Evolutionary conservation across 2,888 invertebrate species (phyloP).

Genomic region (Camptogramma bilineatum): DNA sequence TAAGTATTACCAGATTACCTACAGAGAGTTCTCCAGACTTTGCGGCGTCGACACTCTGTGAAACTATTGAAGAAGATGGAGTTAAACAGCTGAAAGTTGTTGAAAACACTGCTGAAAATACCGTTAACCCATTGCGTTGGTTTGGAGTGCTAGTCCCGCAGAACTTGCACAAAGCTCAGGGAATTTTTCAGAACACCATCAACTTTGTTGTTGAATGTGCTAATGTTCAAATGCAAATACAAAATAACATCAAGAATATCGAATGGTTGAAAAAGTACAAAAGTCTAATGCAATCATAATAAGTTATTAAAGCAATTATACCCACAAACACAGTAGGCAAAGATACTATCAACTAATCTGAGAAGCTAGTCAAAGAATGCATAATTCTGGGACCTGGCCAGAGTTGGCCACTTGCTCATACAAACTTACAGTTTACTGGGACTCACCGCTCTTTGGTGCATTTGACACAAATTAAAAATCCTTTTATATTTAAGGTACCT

Average conservation of each 20-base stretch:
- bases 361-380: too few relatives aligned
- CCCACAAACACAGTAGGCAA: too few relatives aligned
- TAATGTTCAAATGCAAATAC: conserved; percentile 88
- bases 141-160: conserved; percentile 95
- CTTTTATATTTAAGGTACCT: too few relatives aligned
- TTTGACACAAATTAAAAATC: too few relatives aligned
- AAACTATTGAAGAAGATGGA: conserved; percentile 71
- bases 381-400: too few relatives aligned
- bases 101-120: conserved; percentile 62
- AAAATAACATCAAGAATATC: conserved; percentile 64
- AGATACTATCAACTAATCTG: too few relatives aligned
- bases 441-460: too few relatives aligned
- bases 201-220: conserved; percentile 88
- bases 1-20: conserved; percentile 89
- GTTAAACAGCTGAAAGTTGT: conserved; percentile 70
- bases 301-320: background rate
- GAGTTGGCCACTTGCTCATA: too few relatives aligned
- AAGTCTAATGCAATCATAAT: conserved; percentile 42
- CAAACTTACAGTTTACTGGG: too few relatives aligned
- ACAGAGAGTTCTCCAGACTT: conserved; percentile 86
- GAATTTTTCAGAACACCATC: conserved; percentile 89
- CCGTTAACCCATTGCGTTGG: conserved; percentile 91
- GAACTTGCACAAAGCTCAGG: conserved; percentile 90
- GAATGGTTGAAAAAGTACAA: conserved; percentile 61
- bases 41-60: conserved; percentile 68